Evolutionary conservation across 2,797 vertebrate species (phyloP).

Genomic region (Helarctos malayanus): DNA sequence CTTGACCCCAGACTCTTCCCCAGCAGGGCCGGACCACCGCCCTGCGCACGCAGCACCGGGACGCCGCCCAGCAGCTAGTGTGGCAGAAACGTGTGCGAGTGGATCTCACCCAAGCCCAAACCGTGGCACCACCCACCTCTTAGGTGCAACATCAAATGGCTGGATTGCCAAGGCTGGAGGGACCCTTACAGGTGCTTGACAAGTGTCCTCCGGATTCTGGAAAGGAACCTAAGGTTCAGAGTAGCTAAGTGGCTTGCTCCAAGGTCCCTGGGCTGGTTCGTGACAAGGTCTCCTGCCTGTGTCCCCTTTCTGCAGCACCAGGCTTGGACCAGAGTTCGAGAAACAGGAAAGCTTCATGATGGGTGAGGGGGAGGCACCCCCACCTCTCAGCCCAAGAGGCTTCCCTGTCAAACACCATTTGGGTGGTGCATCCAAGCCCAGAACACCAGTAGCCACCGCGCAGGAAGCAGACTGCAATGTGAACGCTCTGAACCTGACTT

Average conservation of each 20-base stretch:
- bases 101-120: background rate
- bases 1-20: background rate
- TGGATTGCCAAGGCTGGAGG: background rate
- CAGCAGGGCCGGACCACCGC: background rate
- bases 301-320: background rate
- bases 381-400: background rate
- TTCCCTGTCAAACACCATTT: background rate
- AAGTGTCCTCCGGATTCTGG: background rate
- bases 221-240: background rate
- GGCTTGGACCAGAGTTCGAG: background rate
- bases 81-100: background rate
- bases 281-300: background rate
- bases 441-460: accelerated
- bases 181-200: background rate
- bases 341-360: background rate
- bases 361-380: background rate
- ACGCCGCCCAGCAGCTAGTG: background rate
- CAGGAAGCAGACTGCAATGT: background rate
- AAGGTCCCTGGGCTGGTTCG: background rate
- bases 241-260: background rate
- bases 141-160: background rate
- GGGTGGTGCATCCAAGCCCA: background rate
- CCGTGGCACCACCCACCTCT: too few species aligned
- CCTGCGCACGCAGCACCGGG: background rate
- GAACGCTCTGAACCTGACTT: background rate